phyloP scores from a whole-genome alignment of 2,888 invertebrate species.

The Ecliptopera silaceata region DNA sequence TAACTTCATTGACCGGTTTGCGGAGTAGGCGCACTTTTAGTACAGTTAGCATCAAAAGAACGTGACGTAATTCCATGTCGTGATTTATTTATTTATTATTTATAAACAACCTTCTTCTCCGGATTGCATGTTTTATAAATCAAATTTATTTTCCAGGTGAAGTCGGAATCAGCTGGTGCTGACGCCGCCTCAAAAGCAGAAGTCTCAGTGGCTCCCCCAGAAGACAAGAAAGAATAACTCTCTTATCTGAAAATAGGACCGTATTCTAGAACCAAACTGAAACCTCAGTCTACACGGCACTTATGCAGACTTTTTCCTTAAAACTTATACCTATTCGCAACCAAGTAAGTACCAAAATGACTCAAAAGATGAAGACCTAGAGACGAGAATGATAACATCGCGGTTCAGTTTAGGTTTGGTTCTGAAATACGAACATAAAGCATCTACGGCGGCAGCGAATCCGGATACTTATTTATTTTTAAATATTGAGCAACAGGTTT shows the following conservation, averaged over 20 bases:
- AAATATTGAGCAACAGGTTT: background rate
- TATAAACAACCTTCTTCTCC: too few relatives aligned
- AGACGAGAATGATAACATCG: too few relatives aligned
- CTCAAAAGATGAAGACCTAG: too few relatives aligned
- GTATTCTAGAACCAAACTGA: conserved; percentile 8
- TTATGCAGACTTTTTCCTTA: too few relatives aligned
- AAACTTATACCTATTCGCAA: too few relatives aligned
- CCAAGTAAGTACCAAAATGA: background rate
- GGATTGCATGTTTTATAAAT: too few relatives aligned
- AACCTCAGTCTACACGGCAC: background rate
- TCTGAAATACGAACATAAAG: background rate
- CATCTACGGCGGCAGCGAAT: background rate
- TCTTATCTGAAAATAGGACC: background rate
- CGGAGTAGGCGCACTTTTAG: too few relatives aligned
- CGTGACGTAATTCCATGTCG: too few relatives aligned
- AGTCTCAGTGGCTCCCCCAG: background rate
- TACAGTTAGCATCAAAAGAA: too few relatives aligned
- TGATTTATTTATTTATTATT: too few relatives aligned
- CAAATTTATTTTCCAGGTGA: conserved; percentile 10
- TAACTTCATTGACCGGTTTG: too few relatives aligned
- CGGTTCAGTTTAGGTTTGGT: background rate
- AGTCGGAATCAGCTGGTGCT: background rate
- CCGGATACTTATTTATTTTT: conserved; percentile 4
- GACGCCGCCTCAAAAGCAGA: background rate
- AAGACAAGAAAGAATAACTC: conserved; percentile 15